These are phyloP conservation scores for Sitophilus oryzae DNA, from an alignment of 1,140 invertebrate genomes.

Conservation along the genomic window DNA sequence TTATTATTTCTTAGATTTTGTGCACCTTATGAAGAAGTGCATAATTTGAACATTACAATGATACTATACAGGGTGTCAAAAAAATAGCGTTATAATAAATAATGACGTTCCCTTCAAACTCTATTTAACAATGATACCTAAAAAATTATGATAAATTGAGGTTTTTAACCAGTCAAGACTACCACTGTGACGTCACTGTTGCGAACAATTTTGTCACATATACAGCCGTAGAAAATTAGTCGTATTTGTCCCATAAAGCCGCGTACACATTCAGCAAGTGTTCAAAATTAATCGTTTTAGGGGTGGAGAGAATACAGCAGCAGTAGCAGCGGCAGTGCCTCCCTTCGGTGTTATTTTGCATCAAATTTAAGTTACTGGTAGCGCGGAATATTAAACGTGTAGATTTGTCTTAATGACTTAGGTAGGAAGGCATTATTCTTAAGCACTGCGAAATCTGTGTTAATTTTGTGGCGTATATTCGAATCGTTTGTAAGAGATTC, in stretches of 20 bases:
- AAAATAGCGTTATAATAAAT: too few relatives aligned
- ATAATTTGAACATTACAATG: too few relatives aligned
- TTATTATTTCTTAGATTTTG: too few relatives aligned
- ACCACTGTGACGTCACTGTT: not conserved
- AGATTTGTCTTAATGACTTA: slow-evolving; percentile 23
- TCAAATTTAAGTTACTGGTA: slow-evolving; percentile 21
- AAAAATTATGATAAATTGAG: too few relatives aligned
- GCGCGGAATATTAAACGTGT: slow-evolving; percentile 16
- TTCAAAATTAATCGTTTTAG: slow-evolving; percentile 17
- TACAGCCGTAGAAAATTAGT: slow-evolving; percentile 12
- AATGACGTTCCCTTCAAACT: too few relatives aligned
- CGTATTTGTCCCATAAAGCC: slow-evolving; percentile 14
- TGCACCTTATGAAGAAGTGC: too few relatives aligned
- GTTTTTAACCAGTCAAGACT: too few relatives aligned
- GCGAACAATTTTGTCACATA: not conserved
- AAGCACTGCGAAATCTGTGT: slow-evolving; percentile 20
- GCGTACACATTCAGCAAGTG: slow-evolving; percentile 15
- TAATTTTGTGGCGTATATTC: slow-evolving; percentile 20
- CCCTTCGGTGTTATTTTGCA: slow-evolving; percentile 16
- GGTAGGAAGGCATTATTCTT: slow-evolving; percentile 23
- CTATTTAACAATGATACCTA: too few relatives aligned
- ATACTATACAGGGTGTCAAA: too few relatives aligned
- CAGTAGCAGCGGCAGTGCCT: not conserved
- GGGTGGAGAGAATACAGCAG: not conserved
- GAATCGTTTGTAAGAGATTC: slow-evolving; percentile 12